A percentile compares a stretch with the other conserved stretches of the same genome.
Conservation (phyloP, 2,113 vertebrate genomes). For the Elephas maximus region DNA sequence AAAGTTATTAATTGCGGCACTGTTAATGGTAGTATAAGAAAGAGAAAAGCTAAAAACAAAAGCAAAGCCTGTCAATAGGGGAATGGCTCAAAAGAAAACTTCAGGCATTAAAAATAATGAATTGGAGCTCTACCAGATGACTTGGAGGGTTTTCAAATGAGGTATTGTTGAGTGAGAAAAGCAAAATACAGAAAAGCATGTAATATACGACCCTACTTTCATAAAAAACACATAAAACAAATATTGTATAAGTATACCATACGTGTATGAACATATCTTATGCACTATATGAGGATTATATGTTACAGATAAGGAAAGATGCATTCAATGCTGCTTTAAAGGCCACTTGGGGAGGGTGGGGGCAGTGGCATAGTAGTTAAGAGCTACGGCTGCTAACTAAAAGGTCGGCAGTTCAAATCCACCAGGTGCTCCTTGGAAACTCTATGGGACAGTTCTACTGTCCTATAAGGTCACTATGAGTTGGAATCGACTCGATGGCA, state of each 20-base stretch:
- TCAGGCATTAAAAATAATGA: conserved; percentile 53
- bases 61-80: not conserved
- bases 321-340: not conserved
- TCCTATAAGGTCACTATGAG: too few species aligned
- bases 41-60: conserved; percentile 53
- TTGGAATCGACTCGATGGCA: too few species aligned
- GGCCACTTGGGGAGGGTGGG: not conserved
- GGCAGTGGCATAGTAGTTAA: too few species aligned
- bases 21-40: not conserved
- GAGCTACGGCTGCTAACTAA: too few species aligned
- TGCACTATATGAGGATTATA: conserved; percentile 20
- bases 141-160: conserved; percentile 56
- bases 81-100: not conserved
- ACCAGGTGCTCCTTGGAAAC: too few species aligned
- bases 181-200: conserved; percentile 39
- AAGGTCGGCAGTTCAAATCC: too few species aligned
- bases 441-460: too few species aligned
- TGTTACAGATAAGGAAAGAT: not conserved
- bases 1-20: not conserved
- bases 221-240: conserved; percentile 12
- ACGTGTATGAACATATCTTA: not conserved
- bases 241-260: not conserved
- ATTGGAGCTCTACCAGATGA: conserved; percentile 5
- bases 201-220: not conserved
- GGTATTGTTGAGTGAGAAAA: conserved; percentile 52